A percentile compares a stretch with the other conserved stretches of the same genome.
phyloP scores from a whole-genome alignment of 1,140 invertebrate species.

The Kradibia gibbosae region DNA sequence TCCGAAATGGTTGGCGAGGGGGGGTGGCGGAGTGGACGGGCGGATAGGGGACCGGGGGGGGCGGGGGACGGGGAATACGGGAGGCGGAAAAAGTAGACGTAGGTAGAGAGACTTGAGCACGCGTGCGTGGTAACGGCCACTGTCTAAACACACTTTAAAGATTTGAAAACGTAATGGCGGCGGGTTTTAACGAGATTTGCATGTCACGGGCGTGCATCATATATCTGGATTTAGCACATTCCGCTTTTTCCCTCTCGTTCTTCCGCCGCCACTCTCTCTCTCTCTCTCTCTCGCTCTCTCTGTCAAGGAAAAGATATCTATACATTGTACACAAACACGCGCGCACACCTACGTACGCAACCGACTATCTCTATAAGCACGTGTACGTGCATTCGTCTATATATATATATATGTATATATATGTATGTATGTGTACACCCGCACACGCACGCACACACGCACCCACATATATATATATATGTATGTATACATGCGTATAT shows the following conservation, averaged over 20 bases:
- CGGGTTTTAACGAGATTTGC: slow-evolving; percentile 73
- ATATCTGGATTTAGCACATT: slow-evolving; percentile 73
- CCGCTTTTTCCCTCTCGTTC: slow-evolving; percentile 17
- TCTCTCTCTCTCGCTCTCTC: slow-evolving; percentile 47
- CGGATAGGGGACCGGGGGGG: slow-evolving; percentile 36
- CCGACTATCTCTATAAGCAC: no score
- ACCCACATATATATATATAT: no score
- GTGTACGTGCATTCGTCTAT: no score
- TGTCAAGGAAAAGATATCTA: neutral
- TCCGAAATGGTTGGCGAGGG: no score
- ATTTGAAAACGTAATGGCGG: slow-evolving; percentile 74
- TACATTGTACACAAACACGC: no score
- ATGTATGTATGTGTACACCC: neutral
- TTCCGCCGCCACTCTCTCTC: slow-evolving; percentile 50
- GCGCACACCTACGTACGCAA: no score
- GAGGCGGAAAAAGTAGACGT: neutral
- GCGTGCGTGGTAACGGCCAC: slow-evolving; percentile 59
- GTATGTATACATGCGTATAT: neutral
- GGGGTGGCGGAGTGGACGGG: slow-evolving; percentile 43
- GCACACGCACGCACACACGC: no score
- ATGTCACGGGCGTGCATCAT: slow-evolving; percentile 73
- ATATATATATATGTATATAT: neutral
- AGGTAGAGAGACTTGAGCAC: neutral
- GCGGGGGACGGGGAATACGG: slow-evolving; percentile 15
- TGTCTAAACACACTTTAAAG: slow-evolving; percentile 75